phyloP scores from a whole-genome alignment of 2,797 vertebrate genomes.

The Ciconia nigra region DNA sequence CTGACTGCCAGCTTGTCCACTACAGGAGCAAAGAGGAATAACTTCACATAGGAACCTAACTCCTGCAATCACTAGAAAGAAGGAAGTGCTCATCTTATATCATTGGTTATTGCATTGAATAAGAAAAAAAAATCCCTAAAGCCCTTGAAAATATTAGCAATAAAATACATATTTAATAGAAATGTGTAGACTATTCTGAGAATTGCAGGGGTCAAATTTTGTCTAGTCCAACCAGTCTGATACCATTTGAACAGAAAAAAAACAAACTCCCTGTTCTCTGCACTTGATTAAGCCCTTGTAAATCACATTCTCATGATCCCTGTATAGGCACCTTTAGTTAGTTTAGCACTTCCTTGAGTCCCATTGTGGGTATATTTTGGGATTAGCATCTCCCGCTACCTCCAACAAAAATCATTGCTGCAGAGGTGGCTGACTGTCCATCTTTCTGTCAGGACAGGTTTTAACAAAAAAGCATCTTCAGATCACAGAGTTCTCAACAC shows the following conservation, averaged over 20 bases:
- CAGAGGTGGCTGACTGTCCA: background rate
- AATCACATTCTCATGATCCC: background rate
- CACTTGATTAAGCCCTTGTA: background rate
- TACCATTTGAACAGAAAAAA: background rate
- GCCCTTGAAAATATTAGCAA: background rate
- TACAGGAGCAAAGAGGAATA: background rate
- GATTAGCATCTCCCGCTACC: background rate
- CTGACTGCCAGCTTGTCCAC: background rate
- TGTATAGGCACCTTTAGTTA: background rate
- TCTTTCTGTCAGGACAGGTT: background rate
- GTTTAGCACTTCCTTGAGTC: background rate
- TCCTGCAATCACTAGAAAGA: background rate
- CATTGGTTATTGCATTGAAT: background rate
- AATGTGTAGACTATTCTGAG: background rate
- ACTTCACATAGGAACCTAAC: background rate
- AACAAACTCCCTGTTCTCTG: background rate
- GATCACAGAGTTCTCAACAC: background rate
- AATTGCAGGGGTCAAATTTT: background rate
- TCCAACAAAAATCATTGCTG: background rate
- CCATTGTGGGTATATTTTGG: background rate
- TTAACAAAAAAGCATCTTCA: background rate
- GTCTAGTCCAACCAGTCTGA: background rate
- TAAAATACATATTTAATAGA: background rate
- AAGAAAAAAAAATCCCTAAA: background rate
- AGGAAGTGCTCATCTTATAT: background rate